These are phyloP conservation scores for Heliconius hortense DNA, from an alignment of 2,888 invertebrate species.

Conservation along the genomic window DNA sequence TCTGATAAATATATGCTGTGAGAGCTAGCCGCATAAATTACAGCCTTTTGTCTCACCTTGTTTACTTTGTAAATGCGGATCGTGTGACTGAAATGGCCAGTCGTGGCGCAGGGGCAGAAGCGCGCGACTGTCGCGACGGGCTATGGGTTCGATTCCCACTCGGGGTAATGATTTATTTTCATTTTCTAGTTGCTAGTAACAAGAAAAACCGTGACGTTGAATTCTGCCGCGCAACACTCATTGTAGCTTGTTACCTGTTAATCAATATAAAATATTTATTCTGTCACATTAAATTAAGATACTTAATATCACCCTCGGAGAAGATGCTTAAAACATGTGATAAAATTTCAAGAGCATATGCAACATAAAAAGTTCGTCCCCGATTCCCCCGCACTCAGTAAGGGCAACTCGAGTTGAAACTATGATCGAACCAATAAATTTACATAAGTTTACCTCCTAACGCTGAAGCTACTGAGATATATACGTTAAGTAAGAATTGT, in stretches of 20 bases:
- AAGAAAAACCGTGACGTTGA: too few relatives aligned
- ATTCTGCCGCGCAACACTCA: too few relatives aligned
- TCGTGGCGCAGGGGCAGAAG: too few relatives aligned
- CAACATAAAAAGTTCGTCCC: constrained; percentile 23
- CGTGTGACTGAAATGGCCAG: not conserved
- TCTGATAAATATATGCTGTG: constrained; percentile 23
- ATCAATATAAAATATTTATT: not conserved
- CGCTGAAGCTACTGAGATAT: not conserved
- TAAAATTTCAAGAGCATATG: constrained; percentile 23
- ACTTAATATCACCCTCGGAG: constrained; percentile 3
- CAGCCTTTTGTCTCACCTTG: constrained; percentile 16
- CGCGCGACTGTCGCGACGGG: too few relatives aligned
- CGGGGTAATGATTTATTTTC: too few relatives aligned
- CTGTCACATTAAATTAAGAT: not conserved
- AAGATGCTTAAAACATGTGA: constrained; percentile 14
- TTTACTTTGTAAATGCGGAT: not conserved
- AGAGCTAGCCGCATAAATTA: constrained; percentile 9
- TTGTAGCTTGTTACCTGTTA: not conserved
- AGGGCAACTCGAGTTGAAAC: constrained; percentile 24
- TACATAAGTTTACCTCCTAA: not conserved
- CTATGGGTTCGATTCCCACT: too few relatives aligned
- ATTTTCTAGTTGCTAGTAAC: too few relatives aligned
- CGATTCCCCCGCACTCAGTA: constrained; percentile 15
- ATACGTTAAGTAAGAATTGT: not conserved
- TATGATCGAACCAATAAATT: constrained; percentile 23